A percentile compares a stretch with the other conserved stretches of the same genome.
phyloP scores from a whole-genome alignment of 2,797 vertebrate genomes.

The Thamnophis elegans region DNA sequence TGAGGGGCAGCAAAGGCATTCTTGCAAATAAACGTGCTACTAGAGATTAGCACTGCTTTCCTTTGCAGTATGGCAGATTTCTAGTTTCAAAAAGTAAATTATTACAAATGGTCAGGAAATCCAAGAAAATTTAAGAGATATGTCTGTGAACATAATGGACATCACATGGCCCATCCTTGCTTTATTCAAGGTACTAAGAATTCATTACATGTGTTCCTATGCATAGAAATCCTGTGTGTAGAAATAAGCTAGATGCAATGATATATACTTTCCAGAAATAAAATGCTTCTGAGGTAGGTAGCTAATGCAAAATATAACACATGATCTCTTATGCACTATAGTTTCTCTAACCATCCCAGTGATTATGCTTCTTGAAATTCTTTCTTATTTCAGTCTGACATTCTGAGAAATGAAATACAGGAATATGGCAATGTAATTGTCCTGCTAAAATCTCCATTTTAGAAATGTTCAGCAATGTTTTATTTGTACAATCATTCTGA shows the following conservation, averaged over 20 bases:
- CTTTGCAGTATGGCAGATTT: background rate
- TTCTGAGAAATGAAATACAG: slow-evolving; percentile 15
- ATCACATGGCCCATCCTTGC: background rate
- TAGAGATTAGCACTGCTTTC: background rate
- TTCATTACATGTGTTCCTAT: background rate
- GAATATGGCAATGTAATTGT: background rate
- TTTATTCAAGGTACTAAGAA: background rate
- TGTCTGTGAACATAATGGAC: background rate
- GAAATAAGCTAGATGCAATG: background rate
- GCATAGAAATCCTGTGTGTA: background rate
- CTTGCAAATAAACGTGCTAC: background rate
- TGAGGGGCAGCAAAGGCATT: background rate
- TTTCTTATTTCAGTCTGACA: slow-evolving; percentile 16
- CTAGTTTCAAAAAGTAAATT: background rate
- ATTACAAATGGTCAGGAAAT: background rate
- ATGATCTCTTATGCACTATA: background rate
- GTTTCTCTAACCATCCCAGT: background rate
- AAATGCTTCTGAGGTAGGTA: background rate
- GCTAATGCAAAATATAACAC: background rate
- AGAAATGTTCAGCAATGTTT: background rate
- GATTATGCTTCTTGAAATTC: slow-evolving; percentile 14
- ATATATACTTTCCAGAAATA: background rate
- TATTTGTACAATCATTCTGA: background rate
- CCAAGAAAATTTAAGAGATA: background rate
- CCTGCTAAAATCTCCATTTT: background rate